Conservation (phyloP, 2,113 vertebrate genomes). For the Zapornia atra region DNA sequence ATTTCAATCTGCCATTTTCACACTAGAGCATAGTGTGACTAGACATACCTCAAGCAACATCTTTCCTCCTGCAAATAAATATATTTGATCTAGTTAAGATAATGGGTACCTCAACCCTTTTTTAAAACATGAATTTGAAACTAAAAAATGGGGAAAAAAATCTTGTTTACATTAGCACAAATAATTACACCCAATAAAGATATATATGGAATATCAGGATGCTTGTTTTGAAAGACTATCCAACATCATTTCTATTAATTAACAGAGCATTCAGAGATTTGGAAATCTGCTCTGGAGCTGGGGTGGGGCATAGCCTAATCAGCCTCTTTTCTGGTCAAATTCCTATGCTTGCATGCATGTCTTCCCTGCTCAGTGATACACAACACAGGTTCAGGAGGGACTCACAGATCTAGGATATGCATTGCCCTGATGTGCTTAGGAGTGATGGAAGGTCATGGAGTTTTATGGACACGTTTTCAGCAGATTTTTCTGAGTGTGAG, state of each 20-base stretch:
- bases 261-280: conserved; percentile 29
- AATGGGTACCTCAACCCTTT: neutral
- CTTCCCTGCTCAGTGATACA: neutral
- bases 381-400: neutral
- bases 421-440: neutral
- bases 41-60: neutral
- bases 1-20: neutral
- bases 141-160: neutral
- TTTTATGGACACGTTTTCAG: neutral
- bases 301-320: neutral
- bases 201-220: neutral
- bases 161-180: neutral
- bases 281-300: neutral
- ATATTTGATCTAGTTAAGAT: neutral
- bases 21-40: neutral
- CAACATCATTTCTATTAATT: neutral
- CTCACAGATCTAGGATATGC: neutral
- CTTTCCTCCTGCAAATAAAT: neutral
- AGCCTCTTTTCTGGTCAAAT: conserved; percentile 10
- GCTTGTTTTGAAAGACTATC: neutral
- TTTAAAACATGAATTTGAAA: neutral
- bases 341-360: neutral
- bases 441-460: neutral
- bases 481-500: neutral
- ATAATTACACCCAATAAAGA: neutral